Evolutionary conservation across 2,888 invertebrate species (phyloP).

Genomic region (Acanthosepion lycidas): DNA sequence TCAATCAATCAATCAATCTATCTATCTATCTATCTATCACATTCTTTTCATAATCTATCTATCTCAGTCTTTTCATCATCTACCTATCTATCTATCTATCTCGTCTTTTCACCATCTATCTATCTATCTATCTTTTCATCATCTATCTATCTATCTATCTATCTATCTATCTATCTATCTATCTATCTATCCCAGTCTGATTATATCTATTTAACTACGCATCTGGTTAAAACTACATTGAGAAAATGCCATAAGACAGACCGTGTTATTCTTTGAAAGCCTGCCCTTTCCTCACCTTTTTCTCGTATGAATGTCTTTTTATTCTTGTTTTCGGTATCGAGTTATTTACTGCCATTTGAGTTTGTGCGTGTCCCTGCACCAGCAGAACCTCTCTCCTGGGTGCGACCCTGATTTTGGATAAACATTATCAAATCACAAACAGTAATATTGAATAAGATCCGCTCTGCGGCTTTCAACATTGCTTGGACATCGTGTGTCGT

Average conservation of each 20-base stretch:
- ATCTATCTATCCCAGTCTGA: not conserved
- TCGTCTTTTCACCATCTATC: no score
- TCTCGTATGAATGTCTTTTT: not conserved
- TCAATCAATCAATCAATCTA: not conserved
- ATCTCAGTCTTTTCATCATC: not conserved
- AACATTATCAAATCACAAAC: no score
- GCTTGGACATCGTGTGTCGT: no score
- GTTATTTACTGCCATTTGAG: not conserved
- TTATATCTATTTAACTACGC: not conserved
- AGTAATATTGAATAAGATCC: no score
- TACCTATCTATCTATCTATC: conserved; percentile 8
- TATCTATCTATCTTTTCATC: not conserved
- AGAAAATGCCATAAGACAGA: not conserved
- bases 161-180: conserved; percentile 12
- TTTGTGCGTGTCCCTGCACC: no score
- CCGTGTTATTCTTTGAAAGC: not conserved
- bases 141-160: conserved; percentile 4
- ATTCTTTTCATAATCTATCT: not conserved
- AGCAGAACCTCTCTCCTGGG: no score
- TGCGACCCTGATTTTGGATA: no score
- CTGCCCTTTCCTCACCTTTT: not conserved
- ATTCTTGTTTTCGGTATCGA: not conserved
- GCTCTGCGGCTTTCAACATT: no score
- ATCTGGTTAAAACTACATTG: not conserved
- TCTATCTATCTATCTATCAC: not conserved